Conservation (phyloP, 2,888 invertebrate species). For the Pasiphila rectangulata region DNA sequence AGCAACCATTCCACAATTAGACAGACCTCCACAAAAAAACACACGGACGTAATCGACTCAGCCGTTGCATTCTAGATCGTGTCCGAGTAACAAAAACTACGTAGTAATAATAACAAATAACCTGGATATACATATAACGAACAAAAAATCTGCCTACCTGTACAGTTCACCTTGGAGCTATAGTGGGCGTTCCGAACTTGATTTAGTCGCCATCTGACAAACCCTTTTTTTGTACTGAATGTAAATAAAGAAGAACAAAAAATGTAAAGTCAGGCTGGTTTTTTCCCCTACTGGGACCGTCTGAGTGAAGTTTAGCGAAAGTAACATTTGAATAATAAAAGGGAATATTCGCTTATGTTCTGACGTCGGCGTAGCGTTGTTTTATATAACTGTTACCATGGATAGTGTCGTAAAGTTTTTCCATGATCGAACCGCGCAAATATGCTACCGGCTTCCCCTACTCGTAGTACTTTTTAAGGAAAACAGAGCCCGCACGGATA, state of each 20-base stretch:
- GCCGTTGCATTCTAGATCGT: constrained; percentile 51
- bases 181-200: constrained; percentile 73
- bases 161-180: constrained; percentile 67
- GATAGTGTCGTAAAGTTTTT: constrained; percentile 52
- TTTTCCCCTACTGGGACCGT: constrained; percentile 60
- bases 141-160: constrained; percentile 62
- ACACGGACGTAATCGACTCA: constrained; percentile 49
- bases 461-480: constrained; percentile 31
- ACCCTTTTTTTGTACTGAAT: constrained; percentile 78
- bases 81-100: constrained; percentile 21
- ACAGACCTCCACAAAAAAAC: constrained; percentile 43
- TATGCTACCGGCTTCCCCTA: constrained; percentile 39
- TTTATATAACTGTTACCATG: constrained; percentile 46
- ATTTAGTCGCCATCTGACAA: constrained; percentile 76
- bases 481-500: constrained; percentile 23
- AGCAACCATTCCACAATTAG: constrained; percentile 47
- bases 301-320: constrained; percentile 65
- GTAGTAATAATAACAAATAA: constrained; percentile 22
- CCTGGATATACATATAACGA: constrained; percentile 47
- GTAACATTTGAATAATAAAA: constrained; percentile 73
- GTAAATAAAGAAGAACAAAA: constrained; percentile 72
- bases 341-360: constrained; percentile 60
- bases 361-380: constrained; percentile 47
- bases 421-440: constrained; percentile 40
- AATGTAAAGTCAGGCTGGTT: constrained; percentile 59